phyloP scores from a whole-genome alignment of 2,888 invertebrate species.

The Arge pagana region DNA sequence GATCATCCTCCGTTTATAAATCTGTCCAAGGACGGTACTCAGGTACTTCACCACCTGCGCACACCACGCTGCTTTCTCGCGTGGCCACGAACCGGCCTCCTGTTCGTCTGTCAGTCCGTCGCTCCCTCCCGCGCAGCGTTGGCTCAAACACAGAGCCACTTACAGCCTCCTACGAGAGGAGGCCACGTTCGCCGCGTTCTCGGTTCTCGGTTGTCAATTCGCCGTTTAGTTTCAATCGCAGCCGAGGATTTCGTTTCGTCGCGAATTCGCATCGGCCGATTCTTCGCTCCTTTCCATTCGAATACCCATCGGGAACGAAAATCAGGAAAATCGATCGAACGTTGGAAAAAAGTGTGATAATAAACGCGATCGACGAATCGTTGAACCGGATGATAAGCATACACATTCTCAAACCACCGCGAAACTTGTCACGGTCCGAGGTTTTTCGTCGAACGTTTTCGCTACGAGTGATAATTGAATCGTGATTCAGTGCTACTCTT shows the following conservation, averaged over 20 bases:
- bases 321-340: not conserved
- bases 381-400: too few relatives aligned
- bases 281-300: constrained; percentile 24
- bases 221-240: constrained; percentile 33
- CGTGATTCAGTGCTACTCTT: constrained; percentile 16
- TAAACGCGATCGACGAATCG: too few relatives aligned
- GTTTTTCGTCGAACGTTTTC: not conserved
- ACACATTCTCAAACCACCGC: too few relatives aligned
- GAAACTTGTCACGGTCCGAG: too few relatives aligned
- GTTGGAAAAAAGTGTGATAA: not conserved
- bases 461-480: constrained; percentile 4
- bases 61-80: constrained; percentile 29
- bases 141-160: constrained; percentile 31
- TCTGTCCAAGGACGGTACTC: constrained; percentile 1
- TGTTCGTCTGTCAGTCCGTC: constrained; percentile 35
- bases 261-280: constrained; percentile 24
- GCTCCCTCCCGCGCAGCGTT: constrained; percentile 36
- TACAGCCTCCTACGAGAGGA: constrained; percentile 30
- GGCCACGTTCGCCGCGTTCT: constrained; percentile 24
- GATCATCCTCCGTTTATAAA: constrained; percentile 17
- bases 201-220: constrained; percentile 30
- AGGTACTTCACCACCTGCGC: constrained; percentile 24
- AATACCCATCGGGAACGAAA: not conserved
- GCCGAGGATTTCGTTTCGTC: constrained; percentile 31
- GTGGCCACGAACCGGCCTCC: constrained; percentile 29